Evolutionary conservation across 2,113 vertebrate genomes (phyloP), one percentile per base, ranked within the genome.

Genomic region (Pachypanchax playfairii): DNA sequence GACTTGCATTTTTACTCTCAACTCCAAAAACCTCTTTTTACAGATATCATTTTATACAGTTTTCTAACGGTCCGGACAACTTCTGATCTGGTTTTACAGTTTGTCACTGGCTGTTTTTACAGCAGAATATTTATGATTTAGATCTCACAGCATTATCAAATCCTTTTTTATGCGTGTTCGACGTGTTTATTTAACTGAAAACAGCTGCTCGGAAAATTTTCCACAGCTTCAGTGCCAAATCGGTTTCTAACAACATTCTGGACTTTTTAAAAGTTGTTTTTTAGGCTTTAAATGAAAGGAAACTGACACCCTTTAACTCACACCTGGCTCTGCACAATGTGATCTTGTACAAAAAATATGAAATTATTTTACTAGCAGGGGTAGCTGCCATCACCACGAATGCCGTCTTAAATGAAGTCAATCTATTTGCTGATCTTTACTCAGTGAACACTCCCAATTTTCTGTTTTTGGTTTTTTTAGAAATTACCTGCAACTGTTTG

Each of bases 21-120:
- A 87, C 84, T 86, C 86, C 76, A 10, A 63, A 84, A 89, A 85
- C 90, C 87, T 88, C 84, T 92, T 91, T 93, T 91, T 85, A 90
- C 84, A 75, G 83, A 89, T 85, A 84, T 89, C 89, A 90, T 91
- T 93, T 93, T 91, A 84, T 91, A 88, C 86, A 61, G 79, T 87
- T 87, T 92, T 92, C 79, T 90, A 92, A 90, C 52, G 62, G 75
- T 87, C 83, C 77, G 59, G 83, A 73, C 85, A 83, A 89, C 85
- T 88, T 88, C 68, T 76, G 79, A 69, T 73, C 70, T n/a, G 15
- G 15, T 80, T 73, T 86, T 63, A n/a, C n/a, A n/a, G n/a, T n/a
- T n/a, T n/a, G n/a, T n/a, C n/a, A n/a, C n/a, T n/a, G n/a, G 61
- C 85, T 88, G 66, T 86, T 89, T 85, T 90, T 85, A 85, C 70